Evolutionary conservation across 2,113 vertebrate species (phyloP).

Genomic region (Festucalex cinctus): DNA sequence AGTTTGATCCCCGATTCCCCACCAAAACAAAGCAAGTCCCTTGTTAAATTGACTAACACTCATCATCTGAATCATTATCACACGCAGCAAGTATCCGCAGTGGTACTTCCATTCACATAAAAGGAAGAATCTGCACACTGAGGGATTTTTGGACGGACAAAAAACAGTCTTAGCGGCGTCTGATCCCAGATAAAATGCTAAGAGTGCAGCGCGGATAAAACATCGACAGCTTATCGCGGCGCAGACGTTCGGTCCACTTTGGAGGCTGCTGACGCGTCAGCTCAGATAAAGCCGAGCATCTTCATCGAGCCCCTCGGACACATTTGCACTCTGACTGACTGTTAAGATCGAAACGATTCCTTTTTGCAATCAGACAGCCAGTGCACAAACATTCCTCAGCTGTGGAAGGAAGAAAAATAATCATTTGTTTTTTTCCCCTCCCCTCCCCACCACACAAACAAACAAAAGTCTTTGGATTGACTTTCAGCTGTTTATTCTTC

Average conservation of each 20-base stretch:
- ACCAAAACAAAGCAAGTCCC: neutral
- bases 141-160: neutral
- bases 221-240: neutral
- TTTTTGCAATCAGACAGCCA: neutral
- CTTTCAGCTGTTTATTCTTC: neutral
- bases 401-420: neutral
- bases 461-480: neutral
- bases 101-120: neutral
- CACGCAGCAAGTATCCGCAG: neutral
- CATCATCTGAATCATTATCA: neutral
- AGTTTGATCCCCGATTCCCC: neutral
- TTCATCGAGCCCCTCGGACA: conserved; percentile 2
- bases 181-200: conserved; percentile 10
- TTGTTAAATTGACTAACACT: neutral
- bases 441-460: neutral
- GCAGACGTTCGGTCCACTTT: neutral
- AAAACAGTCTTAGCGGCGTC: conserved; percentile 2
- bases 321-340: neutral
- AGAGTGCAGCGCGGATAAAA: neutral
- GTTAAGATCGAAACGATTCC: neutral
- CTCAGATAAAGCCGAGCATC: conserved; percentile 5
- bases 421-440: neutral
- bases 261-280: neutral
- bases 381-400: neutral
- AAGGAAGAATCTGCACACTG: neutral